Base-by-base conservation (phyloP, 2,113 vertebrate genomes). In the Phalacrocorax carbo region DNA sequence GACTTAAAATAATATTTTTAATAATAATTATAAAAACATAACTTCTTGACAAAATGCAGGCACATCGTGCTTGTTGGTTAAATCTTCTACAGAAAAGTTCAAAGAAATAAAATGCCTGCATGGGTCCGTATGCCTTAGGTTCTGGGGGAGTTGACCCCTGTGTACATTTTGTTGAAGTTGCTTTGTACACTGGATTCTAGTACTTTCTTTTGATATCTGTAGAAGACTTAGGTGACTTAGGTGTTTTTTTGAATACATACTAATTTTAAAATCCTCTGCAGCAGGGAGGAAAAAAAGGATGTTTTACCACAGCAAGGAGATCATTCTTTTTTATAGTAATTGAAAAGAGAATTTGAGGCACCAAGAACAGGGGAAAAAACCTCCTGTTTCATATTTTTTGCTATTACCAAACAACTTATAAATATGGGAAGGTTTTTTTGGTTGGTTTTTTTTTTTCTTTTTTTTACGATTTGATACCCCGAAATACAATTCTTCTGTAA, bases 321-420 rank as follows among this genome's bases (percentile, higher is more conserved):
- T 79, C 92, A 57, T 32, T 48, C 8, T 81, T 48, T 25, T n/a
- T 61, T 26, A 4, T 9, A 58, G 36, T 15, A 77, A 57, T 14
- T 48, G 20, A 34, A 76, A 87, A 80, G 30, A 57, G 7, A 65
- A 71, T 44, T 32, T 34, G 34, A 30, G 3, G 3, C n/a, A 65
- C 27, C 55, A 13, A 42, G 69, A 44, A 4, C 60, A 4, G 8
- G 4, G 2, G 3, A 2, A 19, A 40, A 22, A 2, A 0, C 1
- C 3, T n/a, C 21, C 5, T 16, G 2, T 61, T 92, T 86, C 9
- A 3, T 61, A 5, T 5, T 27, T 80, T 78, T 55, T 15, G 21
- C 11, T 64, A 38, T 71, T 82, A 58, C 72, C 38, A 88, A 81
- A 7, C 5, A 71, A 13, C 2, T 77, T 69, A 55, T 5, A 82